These are phyloP conservation scores for Stenopsyche tienmushanensis DNA, from an alignment of 1,140 invertebrate species.

Conservation along the genomic window DNA sequence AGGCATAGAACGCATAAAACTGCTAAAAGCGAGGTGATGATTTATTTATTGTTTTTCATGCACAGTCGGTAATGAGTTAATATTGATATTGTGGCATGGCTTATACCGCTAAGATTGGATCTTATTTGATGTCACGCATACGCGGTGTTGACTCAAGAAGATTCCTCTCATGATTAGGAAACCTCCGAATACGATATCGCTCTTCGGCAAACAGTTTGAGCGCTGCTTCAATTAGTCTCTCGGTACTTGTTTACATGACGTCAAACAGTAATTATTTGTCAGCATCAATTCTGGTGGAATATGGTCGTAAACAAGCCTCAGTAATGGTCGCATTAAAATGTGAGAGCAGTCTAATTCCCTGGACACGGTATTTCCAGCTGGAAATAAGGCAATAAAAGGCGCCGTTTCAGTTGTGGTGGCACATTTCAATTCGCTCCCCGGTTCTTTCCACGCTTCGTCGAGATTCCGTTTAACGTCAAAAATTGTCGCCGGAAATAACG, in stretches of 20 bases:
- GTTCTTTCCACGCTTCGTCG: background rate
- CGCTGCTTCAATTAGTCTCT: background rate
- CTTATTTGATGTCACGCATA: too few relatives aligned
- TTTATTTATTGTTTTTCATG: too few relatives aligned
- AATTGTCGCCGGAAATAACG: conserved; percentile 24
- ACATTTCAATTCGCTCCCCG: conserved; percentile 5
- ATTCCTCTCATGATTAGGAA: too few relatives aligned
- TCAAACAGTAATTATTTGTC: background rate
- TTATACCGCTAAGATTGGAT: too few relatives aligned
- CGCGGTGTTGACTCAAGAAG: too few relatives aligned
- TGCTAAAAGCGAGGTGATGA: too few relatives aligned
- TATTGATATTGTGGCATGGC: too few relatives aligned
- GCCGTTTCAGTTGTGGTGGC: background rate
- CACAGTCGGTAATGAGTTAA: too few relatives aligned
- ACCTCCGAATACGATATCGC: too few relatives aligned
- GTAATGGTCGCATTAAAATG: conserved; percentile 16
- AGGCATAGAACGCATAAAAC: too few relatives aligned
- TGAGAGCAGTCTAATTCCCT: conserved; percentile 11
- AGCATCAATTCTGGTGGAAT: background rate
- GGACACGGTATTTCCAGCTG: conserved; percentile 6
- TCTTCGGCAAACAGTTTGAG: too few relatives aligned
- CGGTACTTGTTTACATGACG: background rate
- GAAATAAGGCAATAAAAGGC: conserved; percentile 8
- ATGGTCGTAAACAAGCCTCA: conserved; percentile 1
- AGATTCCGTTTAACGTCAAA: conserved; percentile 15